Evolutionary conservation across 35 echinoderm and acorn worm species (phyloP).

Genomic region (Diadema setosum): DNA sequence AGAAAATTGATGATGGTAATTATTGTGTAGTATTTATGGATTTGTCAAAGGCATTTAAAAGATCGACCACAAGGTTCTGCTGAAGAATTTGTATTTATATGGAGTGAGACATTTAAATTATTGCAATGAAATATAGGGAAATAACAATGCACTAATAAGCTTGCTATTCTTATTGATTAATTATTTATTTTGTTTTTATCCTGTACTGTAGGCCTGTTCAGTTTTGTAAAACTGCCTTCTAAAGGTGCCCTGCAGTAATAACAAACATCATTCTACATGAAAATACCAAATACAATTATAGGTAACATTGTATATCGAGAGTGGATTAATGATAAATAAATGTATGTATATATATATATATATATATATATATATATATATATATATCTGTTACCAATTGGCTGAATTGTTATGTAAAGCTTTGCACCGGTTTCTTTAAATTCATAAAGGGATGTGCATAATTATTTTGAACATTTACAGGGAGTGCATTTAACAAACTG

Average conservation of each 20-base stretch:
- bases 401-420: background rate
- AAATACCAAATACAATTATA: background rate
- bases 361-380: no score
- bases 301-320: no score
- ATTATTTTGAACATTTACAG: background rate
- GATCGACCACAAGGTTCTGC: no score
- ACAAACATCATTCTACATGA: background rate
- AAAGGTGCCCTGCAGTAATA: background rate
- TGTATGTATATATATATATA: no score
- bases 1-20: no score
- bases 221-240: background rate
- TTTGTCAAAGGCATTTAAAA: no score
- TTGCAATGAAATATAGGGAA: no score
- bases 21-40: no score
- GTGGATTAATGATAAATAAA: background rate
- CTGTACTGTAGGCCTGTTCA: background rate
- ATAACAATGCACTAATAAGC: no score
- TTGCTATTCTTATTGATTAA: background rate
- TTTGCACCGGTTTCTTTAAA: background rate
- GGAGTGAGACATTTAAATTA: no score
- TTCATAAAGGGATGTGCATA: background rate
- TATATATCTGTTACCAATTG: background rate
- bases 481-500: no score
- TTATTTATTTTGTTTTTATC: background rate
- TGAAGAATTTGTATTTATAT: no score